Percentiles rank a stretch among this genome's conserved stretches.
Conservation (phyloP, 2,113 vertebrate genomes). For the Corythornis cristatus region DNA sequence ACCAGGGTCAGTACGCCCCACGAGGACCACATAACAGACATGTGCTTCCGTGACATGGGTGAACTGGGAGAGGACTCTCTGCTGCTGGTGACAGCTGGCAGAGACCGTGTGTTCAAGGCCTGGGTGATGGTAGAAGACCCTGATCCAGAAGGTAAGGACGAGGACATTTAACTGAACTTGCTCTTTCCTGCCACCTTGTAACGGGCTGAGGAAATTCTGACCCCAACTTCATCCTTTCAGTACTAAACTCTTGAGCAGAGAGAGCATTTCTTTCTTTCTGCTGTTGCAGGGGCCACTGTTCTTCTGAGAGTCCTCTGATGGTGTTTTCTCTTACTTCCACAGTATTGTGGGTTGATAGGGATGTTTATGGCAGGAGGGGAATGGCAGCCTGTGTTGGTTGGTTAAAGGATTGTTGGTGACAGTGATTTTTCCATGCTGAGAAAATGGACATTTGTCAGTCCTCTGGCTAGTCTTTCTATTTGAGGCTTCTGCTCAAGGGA, state of each 20-base stretch:
- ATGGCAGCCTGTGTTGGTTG: neutral
- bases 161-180: fast-evolving
- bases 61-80: constrained; percentile 70
- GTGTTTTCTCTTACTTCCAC: neutral
- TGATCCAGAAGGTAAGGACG: constrained; percentile 75
- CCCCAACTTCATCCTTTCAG: neutral
- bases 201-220: neutral
- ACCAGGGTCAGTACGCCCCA: constrained; percentile 89
- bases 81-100: constrained; percentile 85
- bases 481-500: neutral
- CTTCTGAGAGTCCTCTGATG: neutral
- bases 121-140: constrained; percentile 83
- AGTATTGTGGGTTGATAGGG: neutral
- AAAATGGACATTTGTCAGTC: neutral
- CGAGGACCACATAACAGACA: constrained; percentile 81
- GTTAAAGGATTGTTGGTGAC: neutral
- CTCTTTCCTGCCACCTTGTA: neutral
- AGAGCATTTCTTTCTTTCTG: neutral
- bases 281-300: neutral
- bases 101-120: constrained; percentile 91
- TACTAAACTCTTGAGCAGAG: neutral
- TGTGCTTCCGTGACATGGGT: constrained; percentile 82
- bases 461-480: neutral
- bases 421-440: neutral
- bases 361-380: neutral